phyloP scores from a whole-genome alignment of 2,113 vertebrate species.

The Tupaia tana region DNA sequence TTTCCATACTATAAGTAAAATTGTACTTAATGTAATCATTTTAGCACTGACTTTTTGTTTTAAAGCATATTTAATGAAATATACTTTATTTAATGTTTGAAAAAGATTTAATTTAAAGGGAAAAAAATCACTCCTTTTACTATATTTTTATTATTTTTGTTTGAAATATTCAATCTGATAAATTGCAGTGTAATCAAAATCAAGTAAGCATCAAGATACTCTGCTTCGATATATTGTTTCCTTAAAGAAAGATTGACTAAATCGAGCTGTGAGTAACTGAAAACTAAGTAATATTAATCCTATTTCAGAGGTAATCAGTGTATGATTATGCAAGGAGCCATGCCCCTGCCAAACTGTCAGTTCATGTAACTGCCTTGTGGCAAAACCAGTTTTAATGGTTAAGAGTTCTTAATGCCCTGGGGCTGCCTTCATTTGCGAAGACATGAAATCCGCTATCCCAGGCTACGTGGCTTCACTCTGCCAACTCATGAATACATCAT shows the following conservation, averaged over 20 bases:
- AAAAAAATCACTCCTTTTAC: slow-evolving; percentile 21
- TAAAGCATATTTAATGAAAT: background rate
- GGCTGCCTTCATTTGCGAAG: slow-evolving; percentile 47
- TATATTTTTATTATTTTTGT: slow-evolving; percentile 49
- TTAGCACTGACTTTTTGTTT: background rate
- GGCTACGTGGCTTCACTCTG: slow-evolving; percentile 28
- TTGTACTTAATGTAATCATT: background rate
- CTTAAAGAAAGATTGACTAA: background rate
- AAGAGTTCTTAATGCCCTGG: slow-evolving; percentile 17
- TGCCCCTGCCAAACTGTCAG: slow-evolving; percentile 80
- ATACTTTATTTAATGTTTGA: background rate
- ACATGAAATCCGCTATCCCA: background rate
- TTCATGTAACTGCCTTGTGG: slow-evolving; percentile 71
- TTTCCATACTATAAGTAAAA: background rate
- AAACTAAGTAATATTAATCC: slow-evolving; percentile 67
- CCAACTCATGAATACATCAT: slow-evolving; percentile 64
- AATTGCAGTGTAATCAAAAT: slow-evolving; percentile 32
- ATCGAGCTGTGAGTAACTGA: background rate
- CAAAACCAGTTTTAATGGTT: slow-evolving; percentile 69
- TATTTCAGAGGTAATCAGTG: slow-evolving; percentile 77
- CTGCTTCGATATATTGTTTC: background rate
- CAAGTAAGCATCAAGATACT: slow-evolving; percentile 57
- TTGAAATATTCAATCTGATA: background rate
- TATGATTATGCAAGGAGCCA: slow-evolving; percentile 66
- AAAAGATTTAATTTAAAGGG: background rate